Base-by-base conservation (phyloP, 2,797 vertebrate species). In the Euthynnus affinis region DNA sequence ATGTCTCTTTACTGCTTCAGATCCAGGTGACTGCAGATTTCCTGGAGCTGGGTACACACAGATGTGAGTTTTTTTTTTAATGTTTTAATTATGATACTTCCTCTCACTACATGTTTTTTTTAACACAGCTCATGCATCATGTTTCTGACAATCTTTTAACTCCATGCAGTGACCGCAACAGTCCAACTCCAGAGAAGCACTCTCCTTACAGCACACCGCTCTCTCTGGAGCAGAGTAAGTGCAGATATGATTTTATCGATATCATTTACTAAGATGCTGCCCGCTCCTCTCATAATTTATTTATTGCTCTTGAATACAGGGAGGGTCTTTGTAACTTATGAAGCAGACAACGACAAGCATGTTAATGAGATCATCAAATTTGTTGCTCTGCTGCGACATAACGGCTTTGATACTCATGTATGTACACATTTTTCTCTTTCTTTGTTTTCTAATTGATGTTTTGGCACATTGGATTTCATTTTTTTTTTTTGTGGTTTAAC, bases 311-410 rank as follows among this genome's bases (percentile, higher is more conserved):
- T 22, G 5, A 27, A 9, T 9, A 12, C 91, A 96, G 96, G 96
- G 78, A 94, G 87, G 71, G 94, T 96, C 18, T 96, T 96, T 60
- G 96, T 96, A 79, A 96, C 96, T 0, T 96, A 96, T 2, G 95
- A 95, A 78, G 94, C 95, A 0, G 96, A 96, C 90, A 91, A 86
- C 22, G 96, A 96, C 70, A 92, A 92, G 20, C 96, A 96, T 15
- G 91, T 96, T 67, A 95, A 95, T 3, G 94, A 96, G 87, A 91
- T 96, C 88, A 96, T 96, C 89, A 96, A 95, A 76, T 96, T 96
- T 62, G 96, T 96, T 1, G 94, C 95, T 15, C 89, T 96, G 86
- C 91, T 96, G 87, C 91, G 95, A 72, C 94, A 94, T 88, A 96
- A 96, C 9, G 96, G 96, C 83, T 96, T 96, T 25, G 95, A 96